phyloP scores from a whole-genome alignment of 2,888 invertebrate genomes.

The Graphium colonna region DNA sequence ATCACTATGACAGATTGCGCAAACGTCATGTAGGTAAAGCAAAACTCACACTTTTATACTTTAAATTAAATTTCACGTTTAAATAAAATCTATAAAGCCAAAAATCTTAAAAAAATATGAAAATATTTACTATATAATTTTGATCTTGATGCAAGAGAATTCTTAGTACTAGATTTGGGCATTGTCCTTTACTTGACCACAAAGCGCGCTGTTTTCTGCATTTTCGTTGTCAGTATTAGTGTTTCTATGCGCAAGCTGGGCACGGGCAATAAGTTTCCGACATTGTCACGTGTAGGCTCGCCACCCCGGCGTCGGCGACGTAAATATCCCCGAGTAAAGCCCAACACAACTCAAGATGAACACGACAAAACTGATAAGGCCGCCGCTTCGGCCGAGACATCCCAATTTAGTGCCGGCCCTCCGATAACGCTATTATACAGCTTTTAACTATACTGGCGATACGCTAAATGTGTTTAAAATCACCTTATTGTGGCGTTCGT shows the following conservation, averaged over 20 bases:
- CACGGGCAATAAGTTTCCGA: conserved; percentile 59
- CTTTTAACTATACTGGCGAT: conserved; percentile 77
- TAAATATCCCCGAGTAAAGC: conserved; percentile 76
- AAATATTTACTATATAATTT: no score
- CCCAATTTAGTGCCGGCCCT: conserved; percentile 76
- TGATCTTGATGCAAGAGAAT: no score
- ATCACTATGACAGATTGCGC: no score
- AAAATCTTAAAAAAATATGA: no score
- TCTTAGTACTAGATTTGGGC: no score
- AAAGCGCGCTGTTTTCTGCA: conserved; percentile 2
- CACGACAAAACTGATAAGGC: conserved; percentile 77
- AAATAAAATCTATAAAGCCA: no score
- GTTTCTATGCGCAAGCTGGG: conserved; percentile 34
- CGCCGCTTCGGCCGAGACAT: conserved; percentile 70
- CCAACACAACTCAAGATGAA: conserved; percentile 79
- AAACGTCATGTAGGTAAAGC: no score
- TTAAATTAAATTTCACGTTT: no score
- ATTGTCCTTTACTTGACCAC: no score
- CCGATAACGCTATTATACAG: conserved; percentile 79
- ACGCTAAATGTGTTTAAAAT: conserved; percentile 75
- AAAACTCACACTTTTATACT: no score
- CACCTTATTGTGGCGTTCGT: conserved; percentile 61
- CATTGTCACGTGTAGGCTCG: conserved; percentile 64
- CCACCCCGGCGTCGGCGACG: conserved; percentile 57
- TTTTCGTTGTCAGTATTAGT: conserved; percentile 33